Evolutionary conservation across 2,113 vertebrate genomes (phyloP).

Genomic region (Psilopsiagon aurifrons): DNA sequence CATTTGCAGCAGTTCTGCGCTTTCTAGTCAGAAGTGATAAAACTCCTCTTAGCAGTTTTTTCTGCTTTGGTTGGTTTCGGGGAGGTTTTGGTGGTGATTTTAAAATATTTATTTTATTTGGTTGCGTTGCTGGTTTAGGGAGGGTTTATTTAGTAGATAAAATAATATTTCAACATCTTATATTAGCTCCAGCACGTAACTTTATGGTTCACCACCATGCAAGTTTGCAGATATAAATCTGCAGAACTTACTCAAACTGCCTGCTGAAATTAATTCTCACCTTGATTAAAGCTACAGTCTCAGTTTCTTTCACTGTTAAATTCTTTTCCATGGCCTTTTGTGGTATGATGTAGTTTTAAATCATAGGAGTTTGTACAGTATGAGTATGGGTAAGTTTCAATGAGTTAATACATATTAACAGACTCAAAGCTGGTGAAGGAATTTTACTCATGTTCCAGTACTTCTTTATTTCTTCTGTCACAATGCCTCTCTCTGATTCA

Average conservation of each 20-base stretch:
- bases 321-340: background rate
- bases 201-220: background rate
- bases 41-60: background rate
- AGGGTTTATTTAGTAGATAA: background rate
- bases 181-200: background rate
- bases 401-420: background rate
- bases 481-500: constrained; percentile 1
- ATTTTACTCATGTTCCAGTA: background rate
- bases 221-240: background rate
- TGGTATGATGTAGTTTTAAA: background rate
- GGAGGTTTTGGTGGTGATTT: background rate
- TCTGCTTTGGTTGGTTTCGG: background rate
- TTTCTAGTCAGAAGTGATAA: constrained; percentile 4
- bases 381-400: background rate
- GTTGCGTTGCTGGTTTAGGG: background rate
- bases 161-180: background rate
- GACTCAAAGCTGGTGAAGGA: background rate
- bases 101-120: background rate
- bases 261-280: background rate
- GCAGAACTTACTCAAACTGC: background rate
- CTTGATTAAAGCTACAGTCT: background rate
- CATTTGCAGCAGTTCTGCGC: background rate
- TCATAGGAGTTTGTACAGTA: background rate
- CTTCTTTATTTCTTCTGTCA: constrained; percentile 1
- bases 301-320: background rate